Base-by-base conservation (phyloP, 2,113 vertebrate species). In the Cephalopterus ornatus region DNA sequence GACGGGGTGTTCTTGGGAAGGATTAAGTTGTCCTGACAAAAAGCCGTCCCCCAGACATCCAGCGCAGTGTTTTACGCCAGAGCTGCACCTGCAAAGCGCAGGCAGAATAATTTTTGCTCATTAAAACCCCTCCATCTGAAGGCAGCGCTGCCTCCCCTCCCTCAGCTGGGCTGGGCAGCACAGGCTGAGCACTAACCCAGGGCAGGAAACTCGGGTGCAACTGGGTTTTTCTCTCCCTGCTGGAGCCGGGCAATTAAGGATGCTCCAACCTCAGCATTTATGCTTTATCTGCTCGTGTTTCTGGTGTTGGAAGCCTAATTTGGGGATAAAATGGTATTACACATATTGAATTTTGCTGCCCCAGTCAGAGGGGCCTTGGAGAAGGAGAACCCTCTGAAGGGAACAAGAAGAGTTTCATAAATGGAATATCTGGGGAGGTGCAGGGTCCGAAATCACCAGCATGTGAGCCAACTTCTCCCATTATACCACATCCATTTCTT, bases 1-100 rank as follows among this genome's bases (percentile, higher is more conserved):
- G 76, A 82, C 7, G 5, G 4, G 3, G 37, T 39, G 78, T 74
- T 85, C 83, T 92, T 42, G 94, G 94, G 21, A 72, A 39, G 81
- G 59, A 44, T 59, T 74, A 35, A 88, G 66, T 87, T 89, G 77
- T 79, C 77, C 76, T 68, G 91, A 93, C 94, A 93, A 80, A 92
- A 96, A 85, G 35, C 81, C 82, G 67, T 73, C 75, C 71, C n/a
- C 59, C 49, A 85, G 67, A 4, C 86, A 85, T 84, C 71, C 72
- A 72, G 46, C 68, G 11, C 75, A 78, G 71, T 4, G 39, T 78
- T 78, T 72, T 87, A 28, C 74, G 49, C 83, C 75, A 67, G 68
- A 72, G 88, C 85, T 82, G 59, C 76, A 78, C 68, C 92, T 89
- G 85, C 66, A 71, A 35, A 89, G 89, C 87, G 58, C 42, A 83